phyloP scores from a whole-genome alignment of 2,113 vertebrate species.

The Chloebia gouldiae region DNA sequence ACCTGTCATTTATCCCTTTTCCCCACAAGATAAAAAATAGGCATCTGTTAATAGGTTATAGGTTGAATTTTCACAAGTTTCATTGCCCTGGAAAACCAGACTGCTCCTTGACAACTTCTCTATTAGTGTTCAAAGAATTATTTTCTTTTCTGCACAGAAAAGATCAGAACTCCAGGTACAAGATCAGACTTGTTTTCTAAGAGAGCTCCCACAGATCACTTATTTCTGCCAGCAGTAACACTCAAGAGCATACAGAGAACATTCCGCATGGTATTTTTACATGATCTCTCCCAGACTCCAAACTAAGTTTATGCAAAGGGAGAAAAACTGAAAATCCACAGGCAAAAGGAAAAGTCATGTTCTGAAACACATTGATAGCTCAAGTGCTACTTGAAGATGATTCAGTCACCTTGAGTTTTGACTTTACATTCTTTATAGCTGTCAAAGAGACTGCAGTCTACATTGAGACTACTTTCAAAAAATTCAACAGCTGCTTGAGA shows the following conservation, averaged over 20 bases:
- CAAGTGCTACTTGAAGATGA: neutral
- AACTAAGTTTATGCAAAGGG: neutral
- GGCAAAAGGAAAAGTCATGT: neutral
- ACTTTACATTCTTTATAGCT: neutral
- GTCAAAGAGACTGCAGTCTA: neutral
- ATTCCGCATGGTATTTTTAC: neutral
- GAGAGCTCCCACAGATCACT: neutral
- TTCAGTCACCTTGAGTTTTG: neutral
- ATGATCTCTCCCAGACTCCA: neutral
- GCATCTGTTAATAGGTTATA: accelerated
- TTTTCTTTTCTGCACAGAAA: neutral
- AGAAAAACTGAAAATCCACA: neutral
- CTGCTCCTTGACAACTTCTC: neutral
- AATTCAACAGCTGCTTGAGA: neutral
- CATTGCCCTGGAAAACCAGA: neutral
- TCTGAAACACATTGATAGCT: neutral
- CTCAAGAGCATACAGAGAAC: neutral
- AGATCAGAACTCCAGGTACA: neutral
- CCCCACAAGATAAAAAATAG: neutral
- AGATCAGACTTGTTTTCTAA: neutral
- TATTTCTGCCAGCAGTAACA: neutral
- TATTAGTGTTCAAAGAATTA: neutral
- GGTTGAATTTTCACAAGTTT: neutral
- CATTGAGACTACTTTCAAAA: neutral
- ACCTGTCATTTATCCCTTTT: neutral